These are phyloP conservation scores for Limnephilus auricula DNA, from an alignment of 2,888 invertebrate species.

Conservation along the genomic window DNA sequence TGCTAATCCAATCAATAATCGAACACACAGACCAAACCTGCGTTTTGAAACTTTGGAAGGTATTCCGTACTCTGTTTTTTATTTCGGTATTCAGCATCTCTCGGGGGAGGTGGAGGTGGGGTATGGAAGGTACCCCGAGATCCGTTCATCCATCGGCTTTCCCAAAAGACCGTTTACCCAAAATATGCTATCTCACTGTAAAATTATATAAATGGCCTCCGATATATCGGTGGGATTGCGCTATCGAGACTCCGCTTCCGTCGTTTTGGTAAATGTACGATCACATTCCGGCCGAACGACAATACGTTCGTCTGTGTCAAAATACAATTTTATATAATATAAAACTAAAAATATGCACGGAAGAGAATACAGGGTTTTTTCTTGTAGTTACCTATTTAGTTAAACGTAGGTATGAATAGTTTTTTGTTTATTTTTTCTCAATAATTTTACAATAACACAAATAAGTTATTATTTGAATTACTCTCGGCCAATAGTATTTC, in stretches of 20 bases:
- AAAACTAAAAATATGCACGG: not conserved
- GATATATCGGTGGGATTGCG: constrained; percentile 38
- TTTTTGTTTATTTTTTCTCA: no score
- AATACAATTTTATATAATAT: not conserved
- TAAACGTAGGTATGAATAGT: no score
- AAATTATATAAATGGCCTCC: constrained; percentile 50
- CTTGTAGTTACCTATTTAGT: not conserved
- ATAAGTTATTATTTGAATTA: no score
- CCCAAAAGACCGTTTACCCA: constrained; percentile 62
- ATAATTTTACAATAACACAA: no score
- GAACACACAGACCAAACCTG: constrained; percentile 14
- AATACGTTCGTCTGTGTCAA: not conserved
- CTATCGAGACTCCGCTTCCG: not conserved
- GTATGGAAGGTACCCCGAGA: constrained; percentile 46
- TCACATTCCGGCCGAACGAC: not conserved
- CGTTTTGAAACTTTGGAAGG: constrained; percentile 46
- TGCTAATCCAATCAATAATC: constrained; percentile 40
- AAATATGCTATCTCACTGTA: constrained; percentile 61
- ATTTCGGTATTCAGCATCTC: constrained; percentile 61
- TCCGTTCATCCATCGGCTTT: constrained; percentile 60
- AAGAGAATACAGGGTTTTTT: no score
- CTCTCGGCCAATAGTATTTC: no score
- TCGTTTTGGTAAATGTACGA: not conserved
- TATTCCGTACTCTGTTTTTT: constrained; percentile 57
- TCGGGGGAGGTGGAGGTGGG: constrained; percentile 23